phyloP scores from a whole-genome alignment of 64 coral and sea anemone genomes.

The Dendronephthya gigantea region DNA sequence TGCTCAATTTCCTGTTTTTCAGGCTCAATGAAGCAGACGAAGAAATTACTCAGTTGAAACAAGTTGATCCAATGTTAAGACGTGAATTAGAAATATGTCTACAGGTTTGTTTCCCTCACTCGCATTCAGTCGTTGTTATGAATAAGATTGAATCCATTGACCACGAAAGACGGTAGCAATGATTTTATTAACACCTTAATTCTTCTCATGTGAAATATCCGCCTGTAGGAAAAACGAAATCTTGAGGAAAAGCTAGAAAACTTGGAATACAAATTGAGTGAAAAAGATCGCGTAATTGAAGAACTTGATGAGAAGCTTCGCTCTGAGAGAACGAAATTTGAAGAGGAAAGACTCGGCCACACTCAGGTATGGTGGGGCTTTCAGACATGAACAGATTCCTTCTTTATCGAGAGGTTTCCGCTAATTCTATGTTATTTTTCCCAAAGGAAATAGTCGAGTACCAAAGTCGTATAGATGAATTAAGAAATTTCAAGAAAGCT shows the following conservation, averaged over 20 bases:
- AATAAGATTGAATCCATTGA: background rate
- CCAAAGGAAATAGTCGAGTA: background rate
- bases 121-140: background rate
- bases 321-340: slow-evolving; percentile 14
- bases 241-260: slow-evolving; percentile 46
- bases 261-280: slow-evolving; percentile 39
- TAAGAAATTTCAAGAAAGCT: slow-evolving; percentile 3
- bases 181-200: background rate
- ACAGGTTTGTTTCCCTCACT: slow-evolving; percentile 37
- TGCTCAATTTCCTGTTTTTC: background rate
- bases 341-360: slow-evolving; percentile 40
- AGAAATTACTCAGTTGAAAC: slow-evolving; percentile 82
- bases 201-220: background rate
- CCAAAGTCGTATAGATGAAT: background rate
- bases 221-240: slow-evolving; percentile 49
- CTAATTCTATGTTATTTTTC: background rate
- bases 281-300: slow-evolving; percentile 40
- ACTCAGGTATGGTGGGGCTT: slow-evolving; percentile 18
- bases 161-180: too few relatives aligned
- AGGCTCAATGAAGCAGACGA: slow-evolving; percentile 83
- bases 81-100: slow-evolving; percentile 71
- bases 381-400: too few relatives aligned
- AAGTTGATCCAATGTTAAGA: slow-evolving; percentile 74
- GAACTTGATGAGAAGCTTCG: slow-evolving; percentile 41
- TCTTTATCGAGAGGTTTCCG: too few relatives aligned